Evolutionary conservation across 2,113 vertebrate genomes (phyloP), one percentile per base, ranked within the genome.

Genomic region (Carassius gibelio): DNA sequence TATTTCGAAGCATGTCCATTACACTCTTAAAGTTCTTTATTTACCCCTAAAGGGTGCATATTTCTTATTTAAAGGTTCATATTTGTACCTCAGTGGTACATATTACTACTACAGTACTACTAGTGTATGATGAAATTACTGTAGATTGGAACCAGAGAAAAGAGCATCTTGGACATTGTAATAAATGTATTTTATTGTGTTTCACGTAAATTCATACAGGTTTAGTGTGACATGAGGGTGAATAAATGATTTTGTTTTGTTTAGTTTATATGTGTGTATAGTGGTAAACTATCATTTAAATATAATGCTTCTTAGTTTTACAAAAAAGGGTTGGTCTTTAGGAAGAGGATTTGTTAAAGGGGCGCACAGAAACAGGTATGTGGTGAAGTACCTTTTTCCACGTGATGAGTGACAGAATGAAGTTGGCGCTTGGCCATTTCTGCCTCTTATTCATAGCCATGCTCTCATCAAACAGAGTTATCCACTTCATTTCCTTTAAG

Each of bases 391-490:
- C 45, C 13, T 52, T 75, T 77, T 77, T 55, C 36, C 75, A 52
- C 26, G 17, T 23, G 34, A 36, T 19, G 21, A 34, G 21, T 61
- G 19, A 61, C 21, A 61, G 8, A 55, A 7, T 19, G 23, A 76
- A 34, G 23, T 55, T 61, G 57, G 76, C 55, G 23, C 5, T 62
- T n/a, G 55, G 21, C 34, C 17, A 30, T 4, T 11, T 26, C 50
- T 77, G 5, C 55, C 80, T 69, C 8, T 82, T 55, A 69, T 82
- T 55, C 5, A 69, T 64, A 14, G 17, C 42, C 15, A 30, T 30
- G n/a, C 38, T 66, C n/a, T 81, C 38, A 48, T 68, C 79, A 69
- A 34, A 52, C 45, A 48, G 55, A 57, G 13, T 21, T 26, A 81
- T 68, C 62, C 42, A 69, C 11, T 10, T 3, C 23, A 30, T 69